Evolutionary conservation across 2,113 vertebrate genomes (phyloP).

Genomic region (Scopus umbretta): DNA sequence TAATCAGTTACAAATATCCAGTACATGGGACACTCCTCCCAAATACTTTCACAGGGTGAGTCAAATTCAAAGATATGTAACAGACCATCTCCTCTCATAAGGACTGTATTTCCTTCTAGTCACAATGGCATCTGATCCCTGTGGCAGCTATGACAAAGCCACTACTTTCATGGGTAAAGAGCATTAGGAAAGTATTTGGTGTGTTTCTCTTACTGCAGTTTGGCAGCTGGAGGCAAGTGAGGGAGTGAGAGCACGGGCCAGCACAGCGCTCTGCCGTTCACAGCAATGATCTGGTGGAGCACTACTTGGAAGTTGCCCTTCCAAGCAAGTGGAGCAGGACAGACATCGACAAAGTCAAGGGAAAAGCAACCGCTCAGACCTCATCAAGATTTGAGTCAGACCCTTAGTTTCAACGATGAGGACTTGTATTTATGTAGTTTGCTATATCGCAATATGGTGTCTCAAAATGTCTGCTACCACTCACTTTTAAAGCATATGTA

Average conservation of each 20-base stretch:
- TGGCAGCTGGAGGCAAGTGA: neutral
- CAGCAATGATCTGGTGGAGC: neutral
- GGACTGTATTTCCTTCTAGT: neutral
- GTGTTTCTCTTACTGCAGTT: neutral
- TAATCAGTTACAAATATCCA: neutral
- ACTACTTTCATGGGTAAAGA: neutral
- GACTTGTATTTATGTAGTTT: constrained; percentile 11
- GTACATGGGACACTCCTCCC: neutral
- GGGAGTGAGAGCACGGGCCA: neutral
- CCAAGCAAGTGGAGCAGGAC: neutral
- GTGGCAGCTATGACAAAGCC: neutral
- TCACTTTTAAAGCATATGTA: constrained; percentile 17
- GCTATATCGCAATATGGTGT: neutral
- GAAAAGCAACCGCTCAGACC: neutral
- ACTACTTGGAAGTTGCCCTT: neutral
- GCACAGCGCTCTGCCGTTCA: neutral
- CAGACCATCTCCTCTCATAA: neutral
- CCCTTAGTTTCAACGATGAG: neutral
- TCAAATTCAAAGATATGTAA: neutral
- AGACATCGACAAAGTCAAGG: neutral
- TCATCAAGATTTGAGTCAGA: neutral
- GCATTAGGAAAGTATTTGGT: neutral
- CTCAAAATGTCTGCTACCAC: constrained; percentile 43
- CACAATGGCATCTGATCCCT: neutral
- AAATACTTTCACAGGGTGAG: neutral